A percentile compares a stretch with the other conserved stretches of the same genome.
Conservation (phyloP, 2,888 invertebrate species). For the Drosophila parthenogenetica region DNA sequence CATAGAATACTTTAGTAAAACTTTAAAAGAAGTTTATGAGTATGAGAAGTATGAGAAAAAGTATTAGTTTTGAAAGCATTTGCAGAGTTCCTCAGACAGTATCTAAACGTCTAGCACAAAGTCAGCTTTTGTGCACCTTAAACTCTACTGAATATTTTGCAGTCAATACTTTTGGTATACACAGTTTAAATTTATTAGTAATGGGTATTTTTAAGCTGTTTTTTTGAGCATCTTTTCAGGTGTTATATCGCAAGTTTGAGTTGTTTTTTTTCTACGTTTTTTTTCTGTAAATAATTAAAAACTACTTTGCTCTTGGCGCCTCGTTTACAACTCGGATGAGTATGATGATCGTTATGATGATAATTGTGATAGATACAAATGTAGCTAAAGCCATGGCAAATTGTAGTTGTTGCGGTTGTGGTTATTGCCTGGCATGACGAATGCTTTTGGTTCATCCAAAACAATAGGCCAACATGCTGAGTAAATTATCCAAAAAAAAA, state of each 20-base stretch:
- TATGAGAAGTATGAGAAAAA: no score
- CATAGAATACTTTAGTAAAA: no score
- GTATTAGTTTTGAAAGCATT: no score
- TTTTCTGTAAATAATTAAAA: constrained; percentile 69
- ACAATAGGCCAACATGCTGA: constrained; percentile 59
- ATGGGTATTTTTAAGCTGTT: no score
- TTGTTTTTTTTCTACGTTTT: constrained; percentile 5
- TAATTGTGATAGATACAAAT: constrained; percentile 25
- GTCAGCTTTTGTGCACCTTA: no score
- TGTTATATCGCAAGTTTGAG: constrained; percentile 13
- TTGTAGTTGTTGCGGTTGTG: constrained; percentile 34
- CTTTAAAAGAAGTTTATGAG: no score
- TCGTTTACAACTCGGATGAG: constrained; percentile 41
- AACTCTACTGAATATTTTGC: no score
- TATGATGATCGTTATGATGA: constrained; percentile 3
- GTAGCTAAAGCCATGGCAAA: constrained; percentile 52
- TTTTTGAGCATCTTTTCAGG: no score
- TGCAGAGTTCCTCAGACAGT: no score
- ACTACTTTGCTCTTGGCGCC: constrained; percentile 59
- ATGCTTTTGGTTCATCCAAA: constrained; percentile 33
- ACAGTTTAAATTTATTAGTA: no score
- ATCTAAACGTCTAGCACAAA: no score
- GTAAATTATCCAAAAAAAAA: constrained; percentile 35
- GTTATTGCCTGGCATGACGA: constrained; percentile 45
- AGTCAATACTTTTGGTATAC: no score